Evolutionary conservation across 1,140 invertebrate genomes (phyloP), one percentile per base, ranked within the genome.

Genomic region (Psilanteris sp.): DNA sequence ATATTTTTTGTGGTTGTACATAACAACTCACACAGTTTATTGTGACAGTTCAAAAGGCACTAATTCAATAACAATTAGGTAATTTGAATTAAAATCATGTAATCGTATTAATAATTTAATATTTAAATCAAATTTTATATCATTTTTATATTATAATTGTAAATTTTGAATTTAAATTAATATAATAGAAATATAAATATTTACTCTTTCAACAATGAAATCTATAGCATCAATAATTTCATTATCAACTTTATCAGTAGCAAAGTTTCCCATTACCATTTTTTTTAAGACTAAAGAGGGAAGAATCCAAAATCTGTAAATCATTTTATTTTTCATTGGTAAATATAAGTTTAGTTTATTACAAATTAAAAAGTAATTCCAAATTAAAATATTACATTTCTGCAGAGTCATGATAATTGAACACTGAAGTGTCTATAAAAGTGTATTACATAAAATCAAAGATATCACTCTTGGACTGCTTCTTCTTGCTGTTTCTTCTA

Each of bases 151-250:
- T n/a, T n/a, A n/a, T n/a, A n/a, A n/a, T n/a, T n/a, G n/a, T n/a
- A n/a, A n/a, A n/a, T n/a, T n/a, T n/a, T n/a, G n/a, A n/a, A n/a
- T n/a, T n/a, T n/a, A n/a, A n/a, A n/a, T n/a, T n/a, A n/a, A n/a
- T n/a, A n/a, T n/a, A n/a, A n/a, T n/a, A 20, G 18, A 20, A 20
- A 20, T 8, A 26, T 26, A 62, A 52, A n/a, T n/a, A n/a, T n/a
- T 90, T 91, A 96, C 96, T 86, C 92, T 92, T 90, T 96, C 94
- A 1, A 95, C 94, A 94, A 97, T 96, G 84, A 97, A 97, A 87
- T 97, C 95, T 64, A 96, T 93, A 16, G 96, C 93, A 80, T 96
- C 93, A 32, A 94, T 92, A 75, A 97, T 96, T 74, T 92, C 90
- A 18, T 90, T 87, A 83, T 96, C 95, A 29, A 93, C 90, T 85